Evolutionary conservation across 2,113 vertebrate species (phyloP).

Genomic region (Passer montanus): DNA sequence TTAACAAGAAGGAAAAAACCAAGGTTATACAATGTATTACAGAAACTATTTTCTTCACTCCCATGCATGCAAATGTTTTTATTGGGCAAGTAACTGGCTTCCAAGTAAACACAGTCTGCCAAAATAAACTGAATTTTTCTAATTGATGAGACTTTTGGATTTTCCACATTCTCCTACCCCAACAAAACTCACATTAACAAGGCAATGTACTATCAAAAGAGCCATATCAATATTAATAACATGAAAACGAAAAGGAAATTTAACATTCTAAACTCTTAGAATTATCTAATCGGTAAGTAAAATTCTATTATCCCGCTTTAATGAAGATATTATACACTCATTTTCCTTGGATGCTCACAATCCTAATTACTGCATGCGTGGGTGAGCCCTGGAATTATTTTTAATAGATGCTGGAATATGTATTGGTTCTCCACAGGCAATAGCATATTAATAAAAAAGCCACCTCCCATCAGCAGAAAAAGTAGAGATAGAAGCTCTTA

Average conservation of each 20-base stretch:
- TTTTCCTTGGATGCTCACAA: constrained; percentile 69
- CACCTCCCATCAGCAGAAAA: neutral
- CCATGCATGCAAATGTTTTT: neutral
- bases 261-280: constrained; percentile 53
- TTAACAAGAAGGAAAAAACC: neutral
- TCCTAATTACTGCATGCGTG: constrained; percentile 64
- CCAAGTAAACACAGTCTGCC: constrained; percentile 18
- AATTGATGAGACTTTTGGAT: constrained; percentile 10
- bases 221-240: constrained; percentile 59
- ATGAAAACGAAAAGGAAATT: constrained; percentile 50
- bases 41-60: neutral
- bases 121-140: constrained; percentile 28
- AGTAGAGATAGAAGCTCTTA: neutral
- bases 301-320: constrained; percentile 67
- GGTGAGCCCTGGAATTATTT: constrained; percentile 61
- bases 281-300: constrained; percentile 71
- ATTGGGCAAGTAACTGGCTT: neutral
- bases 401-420: constrained; percentile 61
- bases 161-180: constrained; percentile 6
- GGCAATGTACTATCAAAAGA: constrained; percentile 38
- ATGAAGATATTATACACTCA: constrained; percentile 76
- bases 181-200: constrained; percentile 40
- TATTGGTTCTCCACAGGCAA: constrained; percentile 32
- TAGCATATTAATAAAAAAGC: neutral
- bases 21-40: neutral